phyloP scores from a whole-genome alignment of 2,113 vertebrate species.

The Abramis brama region DNA sequence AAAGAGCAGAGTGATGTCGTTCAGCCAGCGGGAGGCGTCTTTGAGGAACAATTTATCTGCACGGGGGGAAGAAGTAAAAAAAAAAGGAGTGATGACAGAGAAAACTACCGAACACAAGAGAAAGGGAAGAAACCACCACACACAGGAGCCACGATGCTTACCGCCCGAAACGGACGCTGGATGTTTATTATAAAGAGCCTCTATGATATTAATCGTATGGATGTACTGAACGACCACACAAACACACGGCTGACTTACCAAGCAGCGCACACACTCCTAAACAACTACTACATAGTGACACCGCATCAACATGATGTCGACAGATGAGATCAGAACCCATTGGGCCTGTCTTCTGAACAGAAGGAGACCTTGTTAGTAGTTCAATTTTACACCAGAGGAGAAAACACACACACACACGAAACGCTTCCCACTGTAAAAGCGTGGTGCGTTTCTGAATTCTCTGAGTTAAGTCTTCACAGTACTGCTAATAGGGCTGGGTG shows the following conservation, averaged over 20 bases:
- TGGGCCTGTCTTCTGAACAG: slow-evolving; percentile 62
- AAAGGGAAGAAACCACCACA: slow-evolving; percentile 54
- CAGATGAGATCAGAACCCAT: neutral
- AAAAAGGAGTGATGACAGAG: slow-evolving; percentile 57
- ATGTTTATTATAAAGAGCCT: neutral
- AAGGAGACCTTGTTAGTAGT: slow-evolving; percentile 68
- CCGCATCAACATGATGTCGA: neutral
- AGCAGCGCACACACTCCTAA: slow-evolving; percentile 8
- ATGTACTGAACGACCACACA: neutral
- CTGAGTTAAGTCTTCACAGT: slow-evolving; percentile 7
- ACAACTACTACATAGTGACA: slow-evolving; percentile 1
- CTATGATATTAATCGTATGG: neutral
- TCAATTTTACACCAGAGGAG: neutral
- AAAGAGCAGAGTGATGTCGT: slow-evolving; percentile 80
- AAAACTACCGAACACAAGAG: slow-evolving; percentile 1
- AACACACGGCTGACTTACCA: slow-evolving; percentile 36
- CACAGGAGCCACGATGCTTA: slow-evolving; percentile 53
- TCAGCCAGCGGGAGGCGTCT: slow-evolving; percentile 86
- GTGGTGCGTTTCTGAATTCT: slow-evolving; percentile 41
- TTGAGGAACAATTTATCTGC: slow-evolving; percentile 96
- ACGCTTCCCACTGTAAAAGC: slow-evolving; percentile 39
- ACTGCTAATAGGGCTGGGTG: slow-evolving; percentile 2
- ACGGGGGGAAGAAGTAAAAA: slow-evolving; percentile 76
- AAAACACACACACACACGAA: slow-evolving; percentile 49
- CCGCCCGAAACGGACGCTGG: neutral